Conservation (phyloP, 1,140 invertebrate species). For the Meloidogyne hapla region DNA sequence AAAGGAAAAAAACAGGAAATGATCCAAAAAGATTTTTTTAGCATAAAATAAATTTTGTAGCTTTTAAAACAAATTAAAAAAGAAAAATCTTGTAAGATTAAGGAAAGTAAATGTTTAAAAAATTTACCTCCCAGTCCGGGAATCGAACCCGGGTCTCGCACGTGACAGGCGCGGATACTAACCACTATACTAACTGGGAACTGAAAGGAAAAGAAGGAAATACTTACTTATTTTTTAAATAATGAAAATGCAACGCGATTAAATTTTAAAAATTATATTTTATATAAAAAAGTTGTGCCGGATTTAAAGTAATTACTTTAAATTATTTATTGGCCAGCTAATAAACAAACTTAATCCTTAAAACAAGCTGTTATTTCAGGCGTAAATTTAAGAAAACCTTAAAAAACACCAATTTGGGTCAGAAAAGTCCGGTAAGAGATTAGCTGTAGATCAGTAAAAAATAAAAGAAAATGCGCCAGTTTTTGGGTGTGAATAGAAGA, state of each 20-base stretch:
- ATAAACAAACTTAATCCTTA: not conserved
- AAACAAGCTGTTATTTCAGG: not conserved
- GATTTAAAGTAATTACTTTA: not conserved
- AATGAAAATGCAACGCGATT: no score
- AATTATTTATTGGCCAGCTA: not conserved
- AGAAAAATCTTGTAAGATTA: not conserved
- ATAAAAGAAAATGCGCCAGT: not conserved
- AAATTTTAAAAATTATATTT: no score
- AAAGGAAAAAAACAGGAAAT: not conserved
- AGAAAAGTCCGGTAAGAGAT: conserved; percentile 12
- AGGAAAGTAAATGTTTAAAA: not conserved
- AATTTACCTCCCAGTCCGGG: conserved; percentile 65
- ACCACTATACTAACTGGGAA: conserved; percentile 69
- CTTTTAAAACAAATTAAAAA: not conserved
- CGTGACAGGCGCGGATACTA: conserved; percentile 70
- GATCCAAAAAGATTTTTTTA: not conserved
- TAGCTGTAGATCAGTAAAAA: not conserved
- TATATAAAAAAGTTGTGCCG: not conserved
- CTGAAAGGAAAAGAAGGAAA: not conserved
- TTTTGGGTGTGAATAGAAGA: not conserved
- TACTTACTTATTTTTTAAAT: not conserved
- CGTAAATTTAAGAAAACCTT: not conserved
- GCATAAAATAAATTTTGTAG: not conserved
- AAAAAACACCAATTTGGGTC: not conserved
- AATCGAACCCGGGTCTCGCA: conserved; percentile 69